Base-by-base conservation (phyloP, 2,797 vertebrate genomes). In the Triplophysa yarkandensis region DNA sequence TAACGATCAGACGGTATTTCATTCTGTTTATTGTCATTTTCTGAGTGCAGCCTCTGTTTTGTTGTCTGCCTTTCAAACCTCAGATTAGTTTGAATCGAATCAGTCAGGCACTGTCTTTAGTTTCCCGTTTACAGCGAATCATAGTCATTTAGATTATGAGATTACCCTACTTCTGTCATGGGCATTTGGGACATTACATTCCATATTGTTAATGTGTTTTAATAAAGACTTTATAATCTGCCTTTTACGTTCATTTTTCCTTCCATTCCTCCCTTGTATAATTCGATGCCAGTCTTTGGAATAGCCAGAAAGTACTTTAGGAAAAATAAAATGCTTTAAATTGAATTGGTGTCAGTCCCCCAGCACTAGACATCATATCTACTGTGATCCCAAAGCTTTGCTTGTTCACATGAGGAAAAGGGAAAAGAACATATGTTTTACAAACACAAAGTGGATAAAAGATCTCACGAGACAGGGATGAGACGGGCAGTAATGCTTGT, bases 271-370 rank as follows among this genome's bases (percentile, higher is more conserved):
- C 5, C 13, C 13, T 66, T 67, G 58, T 10, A 41, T 55, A 30
- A 48, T 62, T 44, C 58, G 6, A 8, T 74, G 25, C 11, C 44
- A 30, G 17, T 55, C 25, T 74, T 3, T 54, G 34, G 85, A 86
- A 87, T 89, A 85, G 77, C n/a, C 44, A 46, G n/a, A 87, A 88
- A 89, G 88, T 83, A 83, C 81, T 84, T 87, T 88, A 83, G 71
- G 81, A 71, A 78, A 82, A 77, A 88, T 88, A 88, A 85, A 80
- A 87, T 89, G 83, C 83, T 86, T 76, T 81, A 54, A 68, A 57
- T 44, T 11, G 23, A 58, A 32, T 52, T 52, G 11, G 50, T 52
- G 25, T 58, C 8, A 9, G 28, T 46, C 62, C 27, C 50, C 39
- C 19, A 13, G 16, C 54, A 64, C 25, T 34, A 44, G 41, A 25